Conservation (phyloP, 2,113 vertebrate species). For the Junco hyemalis region DNA sequence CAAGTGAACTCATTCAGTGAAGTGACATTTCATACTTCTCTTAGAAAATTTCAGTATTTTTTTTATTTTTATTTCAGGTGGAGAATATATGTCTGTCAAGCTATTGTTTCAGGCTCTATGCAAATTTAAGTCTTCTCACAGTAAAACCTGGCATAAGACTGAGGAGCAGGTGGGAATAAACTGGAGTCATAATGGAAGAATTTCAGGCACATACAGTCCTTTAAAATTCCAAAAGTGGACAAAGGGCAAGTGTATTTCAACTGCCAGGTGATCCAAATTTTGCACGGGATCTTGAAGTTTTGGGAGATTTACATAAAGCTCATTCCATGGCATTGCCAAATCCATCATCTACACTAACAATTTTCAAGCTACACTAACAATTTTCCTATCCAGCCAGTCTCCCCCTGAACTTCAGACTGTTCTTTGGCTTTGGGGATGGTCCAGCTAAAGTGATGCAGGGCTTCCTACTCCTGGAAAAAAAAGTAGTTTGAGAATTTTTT, state of each 20-base stretch:
- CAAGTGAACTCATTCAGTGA: slow-evolving; percentile 33
- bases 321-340: rapidly evolving
- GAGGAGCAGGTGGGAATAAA: background rate
- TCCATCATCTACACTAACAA: rapidly evolving
- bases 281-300: background rate
- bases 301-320: background rate
- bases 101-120: slow-evolving; percentile 29
- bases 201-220: background rate
- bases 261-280: background rate
- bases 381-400: background rate
- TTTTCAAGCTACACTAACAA: rapidly evolving
- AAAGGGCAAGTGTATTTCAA: background rate
- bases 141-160: background rate
- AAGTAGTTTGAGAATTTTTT: background rate
- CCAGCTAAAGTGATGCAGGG: background rate
- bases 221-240: background rate
- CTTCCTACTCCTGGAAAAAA: background rate
- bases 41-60: background rate
- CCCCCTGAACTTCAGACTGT: background rate
- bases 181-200: background rate
- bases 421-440: background rate
- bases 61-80: background rate
- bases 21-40: slow-evolving; percentile 35
- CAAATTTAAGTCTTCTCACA: background rate
- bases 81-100: background rate